Evolutionary conservation across 2,888 invertebrate genomes (phyloP), one percentile per base, ranked within the genome.

Genomic region (Pristionchus mayeri): DNA sequence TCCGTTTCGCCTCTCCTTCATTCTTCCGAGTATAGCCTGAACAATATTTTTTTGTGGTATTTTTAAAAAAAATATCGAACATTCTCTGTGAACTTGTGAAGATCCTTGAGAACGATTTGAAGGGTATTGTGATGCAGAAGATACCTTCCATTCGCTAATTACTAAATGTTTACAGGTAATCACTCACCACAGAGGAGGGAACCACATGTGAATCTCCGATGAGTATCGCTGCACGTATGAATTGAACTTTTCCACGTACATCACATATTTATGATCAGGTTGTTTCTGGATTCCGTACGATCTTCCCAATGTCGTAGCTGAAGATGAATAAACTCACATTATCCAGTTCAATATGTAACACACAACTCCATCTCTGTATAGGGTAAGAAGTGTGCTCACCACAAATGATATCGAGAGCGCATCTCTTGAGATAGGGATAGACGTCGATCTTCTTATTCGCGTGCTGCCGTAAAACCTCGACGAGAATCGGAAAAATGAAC

Each of bases 361-460:
- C 44, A 44, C 13, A 44, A 44, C 6, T 44, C 13, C 24, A 57
- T n/a, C n/a, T n/a, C n/a, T n/a, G n/a, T n/a, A n/a, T n/a, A n/a
- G n/a, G n/a, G n/a, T n/a, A n/a, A n/a, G n/a, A 24, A 24, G 24
- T 21, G 6, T 6, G 24, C 4, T n/a, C 21, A 57, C 54, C 54
- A 21, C 54, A 57, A 3, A 57, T 57, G 30, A 87, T 94, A 88
- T 94, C 94, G 81, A 94, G 90, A 3, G 94, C 93, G 88, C 94
- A 94, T 1, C 93, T 90, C 6, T 93, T 93, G n/a, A 94, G 92
- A 78, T 92, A 91, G 18, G 93, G 93, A 79, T 93, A 94, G n/a
- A 94, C 91, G 87, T 94, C 93, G 85, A 93, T 91, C 18, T 88
- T 85, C 3, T 24, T 13, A n/a, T 11, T 24, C 3, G 4, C 6